Percentiles rank a stretch among this genome's conserved stretches.
These are phyloP conservation scores for Melanotus villosus DNA, from an alignment of 2,888 invertebrate genomes.

Conservation along the genomic window DNA sequence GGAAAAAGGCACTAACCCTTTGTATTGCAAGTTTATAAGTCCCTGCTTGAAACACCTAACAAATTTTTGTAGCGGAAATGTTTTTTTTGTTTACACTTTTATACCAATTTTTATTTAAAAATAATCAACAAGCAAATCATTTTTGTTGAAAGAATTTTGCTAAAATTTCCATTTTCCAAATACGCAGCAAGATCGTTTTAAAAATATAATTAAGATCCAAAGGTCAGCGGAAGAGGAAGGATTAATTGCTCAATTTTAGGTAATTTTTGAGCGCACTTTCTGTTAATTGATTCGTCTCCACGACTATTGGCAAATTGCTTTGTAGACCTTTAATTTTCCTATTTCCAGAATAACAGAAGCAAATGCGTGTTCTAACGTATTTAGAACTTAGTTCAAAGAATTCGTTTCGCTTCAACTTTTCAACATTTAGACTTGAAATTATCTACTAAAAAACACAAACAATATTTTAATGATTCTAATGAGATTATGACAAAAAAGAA, in stretches of 20 bases:
- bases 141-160: no score
- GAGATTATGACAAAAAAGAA: not conserved
- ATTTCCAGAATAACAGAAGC: constrained; percentile 1
- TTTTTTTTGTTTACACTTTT: no score
- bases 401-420: not conserved
- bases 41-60: no score
- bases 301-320: constrained; percentile 42
- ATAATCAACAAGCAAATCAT: no score
- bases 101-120: no score
- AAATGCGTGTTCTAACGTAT: not conserved
- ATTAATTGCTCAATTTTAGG: constrained; percentile 43
- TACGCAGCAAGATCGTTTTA: no score
- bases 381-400: not conserved
- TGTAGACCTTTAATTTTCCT: constrained; percentile 37
- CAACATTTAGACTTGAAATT: not conserved
- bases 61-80: no score
- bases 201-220: constrained; percentile 24
- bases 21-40: no score
- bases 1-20: no score
- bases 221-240: constrained; percentile 38
- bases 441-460: not conserved
- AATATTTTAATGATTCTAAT: not conserved
- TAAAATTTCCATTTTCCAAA: no score
- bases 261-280: constrained; percentile 35
- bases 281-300: constrained; percentile 41